These are phyloP conservation scores for Anneissia japonica DNA, from an alignment of 35 echinoderm and acorn worm genomes.

Conservation along the genomic window DNA sequence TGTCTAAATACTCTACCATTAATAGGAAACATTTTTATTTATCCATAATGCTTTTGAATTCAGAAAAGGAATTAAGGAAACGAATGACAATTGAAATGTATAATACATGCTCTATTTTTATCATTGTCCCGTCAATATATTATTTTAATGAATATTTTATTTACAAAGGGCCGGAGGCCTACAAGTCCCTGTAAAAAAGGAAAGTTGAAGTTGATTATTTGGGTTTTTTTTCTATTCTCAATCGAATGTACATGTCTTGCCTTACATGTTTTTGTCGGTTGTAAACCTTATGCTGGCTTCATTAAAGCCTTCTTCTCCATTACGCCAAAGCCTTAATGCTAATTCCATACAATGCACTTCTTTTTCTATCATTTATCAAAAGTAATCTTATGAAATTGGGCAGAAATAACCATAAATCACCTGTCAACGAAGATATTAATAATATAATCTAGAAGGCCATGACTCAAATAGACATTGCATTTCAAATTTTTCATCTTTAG, in stretches of 20 bases:
- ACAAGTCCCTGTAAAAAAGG: no score
- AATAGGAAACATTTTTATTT: no score
- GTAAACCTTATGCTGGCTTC: background rate
- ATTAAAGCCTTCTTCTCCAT: background rate
- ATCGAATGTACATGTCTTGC: background rate
- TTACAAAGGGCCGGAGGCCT: no score
- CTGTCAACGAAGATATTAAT: background rate
- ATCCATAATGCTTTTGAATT: no score
- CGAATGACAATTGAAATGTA: no score
- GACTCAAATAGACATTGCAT: background rate
- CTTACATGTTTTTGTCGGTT: background rate
- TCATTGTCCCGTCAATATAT: no score
- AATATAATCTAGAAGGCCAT: background rate
- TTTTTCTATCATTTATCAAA: background rate
- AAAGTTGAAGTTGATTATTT: no score
- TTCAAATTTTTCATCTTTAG: background rate
- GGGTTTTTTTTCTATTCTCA: no score
- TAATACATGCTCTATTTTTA: no score
- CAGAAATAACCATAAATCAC: background rate
- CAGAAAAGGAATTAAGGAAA: no score
- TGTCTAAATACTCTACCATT: no score
- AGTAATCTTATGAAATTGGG: background rate
- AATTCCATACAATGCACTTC: background rate
- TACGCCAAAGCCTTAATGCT: background rate
- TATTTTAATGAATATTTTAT: no score